Evolutionary conservation across 1,140 invertebrate genomes (phyloP).

Genomic region (Aphidius gifuensis): DNA sequence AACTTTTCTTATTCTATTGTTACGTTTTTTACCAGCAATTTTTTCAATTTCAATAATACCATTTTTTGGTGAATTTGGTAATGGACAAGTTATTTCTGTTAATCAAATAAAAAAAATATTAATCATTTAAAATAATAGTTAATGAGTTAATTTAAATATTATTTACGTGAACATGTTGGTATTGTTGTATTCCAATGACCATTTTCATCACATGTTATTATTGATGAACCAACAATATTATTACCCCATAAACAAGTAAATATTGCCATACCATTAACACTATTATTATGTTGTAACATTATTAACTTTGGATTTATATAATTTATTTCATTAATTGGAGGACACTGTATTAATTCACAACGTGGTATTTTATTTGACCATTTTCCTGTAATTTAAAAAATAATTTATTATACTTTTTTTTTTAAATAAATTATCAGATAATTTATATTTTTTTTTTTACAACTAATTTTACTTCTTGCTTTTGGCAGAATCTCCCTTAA

Average conservation of each 20-base stretch:
- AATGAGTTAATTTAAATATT: background rate
- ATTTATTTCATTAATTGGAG: constrained; percentile 51
- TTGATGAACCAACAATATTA: constrained; percentile 67
- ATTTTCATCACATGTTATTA: constrained; percentile 71
- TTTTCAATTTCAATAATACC: constrained; percentile 58
- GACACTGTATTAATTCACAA: constrained; percentile 73
- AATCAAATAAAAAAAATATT: constrained; percentile 28
- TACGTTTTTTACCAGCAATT: constrained; percentile 43
- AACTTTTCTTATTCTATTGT: constrained; percentile 60
- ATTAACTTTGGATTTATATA: constrained; percentile 57
- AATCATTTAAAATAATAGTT: constrained; percentile 3
- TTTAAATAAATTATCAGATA: too few relatives aligned
- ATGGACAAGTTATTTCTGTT: constrained; percentile 75
- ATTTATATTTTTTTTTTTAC: background rate
- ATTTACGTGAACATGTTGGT: constrained; percentile 60
- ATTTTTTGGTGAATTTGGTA: constrained; percentile 68
- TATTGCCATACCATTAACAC: constrained; percentile 66
- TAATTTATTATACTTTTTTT: background rate
- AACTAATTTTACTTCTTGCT: constrained; percentile 4
- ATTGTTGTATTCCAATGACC: constrained; percentile 75
- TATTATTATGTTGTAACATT: constrained; percentile 63
- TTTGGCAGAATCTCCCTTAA: background rate
- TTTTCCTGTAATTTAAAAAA: constrained; percentile 57
- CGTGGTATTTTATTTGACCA: constrained; percentile 72
- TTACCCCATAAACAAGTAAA: constrained; percentile 83